Base-by-base conservation (phyloP, 2,113 vertebrate species). In the Paramisgurnus dabryanus region DNA sequence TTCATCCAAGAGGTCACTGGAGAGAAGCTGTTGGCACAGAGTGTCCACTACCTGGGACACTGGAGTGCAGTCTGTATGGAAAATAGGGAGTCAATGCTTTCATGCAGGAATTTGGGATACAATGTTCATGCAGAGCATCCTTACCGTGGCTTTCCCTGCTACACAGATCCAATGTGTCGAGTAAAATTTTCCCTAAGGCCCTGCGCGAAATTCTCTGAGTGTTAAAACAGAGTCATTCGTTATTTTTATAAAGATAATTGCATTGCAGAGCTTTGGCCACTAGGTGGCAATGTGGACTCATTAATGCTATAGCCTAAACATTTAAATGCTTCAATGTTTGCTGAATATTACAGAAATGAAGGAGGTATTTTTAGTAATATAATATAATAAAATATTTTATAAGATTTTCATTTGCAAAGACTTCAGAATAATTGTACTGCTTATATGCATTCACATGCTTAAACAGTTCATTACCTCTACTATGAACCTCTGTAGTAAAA, bases 11-110 rank as follows among this genome's bases (percentile, higher is more conserved):
- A 88, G 80, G 7, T 91, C 87, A 18, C 75, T 82, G 45, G 88
- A 43, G 15, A 86, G 81, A 63, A 92, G 75, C 55, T 80, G 89
- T 72, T 79, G 71, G 4, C 87, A 89, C 9, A 93, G 86, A 15
- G 86, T 68, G 0, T 91, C 88, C 10, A 91, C 85, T 0, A 90
- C 89, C 83, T 90, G 88, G 55, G 89, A 69, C 53, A 87, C 76
- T 73, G 86, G 84, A 17, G 86, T 81, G 0, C 71, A 77, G 39
- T 84, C 92, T 93, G 66, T 64, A 6, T 45, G 8, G 27, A 65
- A 18, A 39, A 22, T 47, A 34, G 1, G 4, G 60, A 47, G 43
- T 64, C 15, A 34, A 17, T 4, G 10, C 11, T 3, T 8, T 79
- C 4, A 47, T 34, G 40, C 11, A 43, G 22, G 1, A 7, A 11